Evolutionary conservation across 2,888 invertebrate species (phyloP), one percentile per base, ranked within the genome.

Genomic region (Cheiracanthium punctorium): DNA sequence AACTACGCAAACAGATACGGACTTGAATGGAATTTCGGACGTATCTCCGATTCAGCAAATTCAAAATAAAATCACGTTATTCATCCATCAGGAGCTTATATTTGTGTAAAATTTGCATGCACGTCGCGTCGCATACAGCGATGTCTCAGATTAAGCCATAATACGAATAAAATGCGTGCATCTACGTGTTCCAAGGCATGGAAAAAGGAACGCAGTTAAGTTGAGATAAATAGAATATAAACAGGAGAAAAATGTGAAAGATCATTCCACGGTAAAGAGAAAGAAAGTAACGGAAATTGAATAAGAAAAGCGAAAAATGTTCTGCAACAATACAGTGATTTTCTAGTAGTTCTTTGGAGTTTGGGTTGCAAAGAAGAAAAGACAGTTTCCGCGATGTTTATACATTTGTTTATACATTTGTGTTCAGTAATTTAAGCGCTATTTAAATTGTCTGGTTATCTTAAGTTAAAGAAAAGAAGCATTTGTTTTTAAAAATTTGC

Each of bases 21-120:
- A 37, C 37, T 37, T 10, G 37, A 37, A 37, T 7, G 10, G 37
- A 7, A 37, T 37, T n/a, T 37, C 37, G 4, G 37, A 37, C 37
- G 24, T 58, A 58, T 58, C 58, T 24, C n/a, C 20, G 24, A 58
- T 58, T 58, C 58, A 58, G 58, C 58, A 58, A 58, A 58, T 58
- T 24, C 58, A 58, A 20, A 58, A 58, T 58, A 58, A 58, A 24
- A 58, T 58, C 24, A 58, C 58, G 20, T 24, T 58, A 58, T 58
- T 58, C 58, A 58, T 58, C 58, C 58, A 58, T 58, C 58, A 58
- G 58, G 12, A 5, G 24, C 58, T 58, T 24, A 58, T 58, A 58
- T 58, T 24, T 58, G 58, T 58, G 58, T 58, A 58, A 58, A 58
- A 58, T 58, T 58, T 58, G 58, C 58, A 58, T 24, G 58, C 58